Conservation (phyloP, 2,888 invertebrate species). For the Saturnia japonica region DNA sequence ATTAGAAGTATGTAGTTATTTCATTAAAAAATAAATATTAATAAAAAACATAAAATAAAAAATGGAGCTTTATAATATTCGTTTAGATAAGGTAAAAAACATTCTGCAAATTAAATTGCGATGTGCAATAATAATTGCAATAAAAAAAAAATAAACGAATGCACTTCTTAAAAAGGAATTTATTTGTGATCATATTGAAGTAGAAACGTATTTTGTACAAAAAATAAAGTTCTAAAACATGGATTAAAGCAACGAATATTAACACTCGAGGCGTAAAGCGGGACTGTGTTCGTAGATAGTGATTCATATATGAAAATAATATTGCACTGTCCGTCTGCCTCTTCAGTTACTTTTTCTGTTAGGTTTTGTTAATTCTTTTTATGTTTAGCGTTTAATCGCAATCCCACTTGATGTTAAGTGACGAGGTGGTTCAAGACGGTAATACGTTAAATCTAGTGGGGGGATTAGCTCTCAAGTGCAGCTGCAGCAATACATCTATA, state of each 20-base stretch:
- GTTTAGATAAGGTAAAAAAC: too few species aligned
- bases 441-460: too few species aligned
- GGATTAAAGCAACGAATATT: constrained; percentile 14
- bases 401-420: neutral
- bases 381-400: neutral
- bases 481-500: too few species aligned
- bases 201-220: neutral
- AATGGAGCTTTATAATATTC: too few species aligned
- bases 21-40: too few species aligned
- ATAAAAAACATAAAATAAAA: too few species aligned
- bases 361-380: neutral
- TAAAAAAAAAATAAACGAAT: neutral
- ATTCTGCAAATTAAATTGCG: too few species aligned
- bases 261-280: constrained; percentile 3
- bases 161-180: neutral
- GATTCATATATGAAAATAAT: constrained; percentile 5
- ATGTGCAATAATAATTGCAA: too few species aligned
- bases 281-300: neutral
- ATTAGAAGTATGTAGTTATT: too few species aligned
- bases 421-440: too few species aligned
- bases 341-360: neutral
- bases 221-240: constrained; percentile 11
- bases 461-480: too few species aligned
- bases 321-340: neutral
- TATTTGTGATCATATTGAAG: neutral